Percentiles rank a stretch among this genome's conserved stretches.
phyloP scores from a whole-genome alignment of 2,113 vertebrate genomes.

The Diadophis punctatus region DNA sequence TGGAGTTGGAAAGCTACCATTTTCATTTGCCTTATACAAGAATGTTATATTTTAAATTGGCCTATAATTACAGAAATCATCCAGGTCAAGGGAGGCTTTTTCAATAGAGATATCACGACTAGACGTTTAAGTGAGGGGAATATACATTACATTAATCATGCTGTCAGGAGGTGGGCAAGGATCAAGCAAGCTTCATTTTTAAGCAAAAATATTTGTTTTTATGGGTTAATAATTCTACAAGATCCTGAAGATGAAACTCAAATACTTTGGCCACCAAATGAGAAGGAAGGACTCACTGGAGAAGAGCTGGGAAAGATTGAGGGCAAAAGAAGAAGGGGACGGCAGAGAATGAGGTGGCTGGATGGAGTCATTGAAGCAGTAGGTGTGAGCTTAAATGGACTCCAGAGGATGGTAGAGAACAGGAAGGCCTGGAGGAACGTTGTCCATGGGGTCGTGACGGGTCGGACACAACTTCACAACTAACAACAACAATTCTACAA shows the following conservation, averaged over 20 bases:
- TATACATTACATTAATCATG: background rate
- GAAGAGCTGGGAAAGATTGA: too few species aligned
- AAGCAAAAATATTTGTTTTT: conserved; percentile 12
- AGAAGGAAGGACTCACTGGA: too few species aligned
- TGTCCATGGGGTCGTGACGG: too few species aligned
- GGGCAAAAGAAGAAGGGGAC: too few species aligned
- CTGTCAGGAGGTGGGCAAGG: background rate
- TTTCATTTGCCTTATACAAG: background rate
- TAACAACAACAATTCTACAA: conserved; percentile 35
- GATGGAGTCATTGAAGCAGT: too few species aligned
- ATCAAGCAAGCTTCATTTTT: background rate
- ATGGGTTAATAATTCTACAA: conserved; percentile 24
- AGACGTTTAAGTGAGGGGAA: background rate
- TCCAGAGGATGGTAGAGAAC: too few species aligned
- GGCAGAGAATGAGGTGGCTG: too few species aligned
- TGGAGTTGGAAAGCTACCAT: background rate
- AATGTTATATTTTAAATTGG: background rate
- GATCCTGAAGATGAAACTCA: too few species aligned
- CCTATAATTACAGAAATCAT: background rate
- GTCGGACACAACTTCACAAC: too few species aligned
- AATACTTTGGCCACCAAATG: too few species aligned
- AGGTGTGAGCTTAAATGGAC: too few species aligned
- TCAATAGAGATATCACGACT: background rate
- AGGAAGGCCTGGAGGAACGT: too few species aligned
- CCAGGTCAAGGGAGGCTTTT: background rate